phyloP scores from a whole-genome alignment of 2,888 invertebrate species.

The Meliscaeva auricollis region DNA sequence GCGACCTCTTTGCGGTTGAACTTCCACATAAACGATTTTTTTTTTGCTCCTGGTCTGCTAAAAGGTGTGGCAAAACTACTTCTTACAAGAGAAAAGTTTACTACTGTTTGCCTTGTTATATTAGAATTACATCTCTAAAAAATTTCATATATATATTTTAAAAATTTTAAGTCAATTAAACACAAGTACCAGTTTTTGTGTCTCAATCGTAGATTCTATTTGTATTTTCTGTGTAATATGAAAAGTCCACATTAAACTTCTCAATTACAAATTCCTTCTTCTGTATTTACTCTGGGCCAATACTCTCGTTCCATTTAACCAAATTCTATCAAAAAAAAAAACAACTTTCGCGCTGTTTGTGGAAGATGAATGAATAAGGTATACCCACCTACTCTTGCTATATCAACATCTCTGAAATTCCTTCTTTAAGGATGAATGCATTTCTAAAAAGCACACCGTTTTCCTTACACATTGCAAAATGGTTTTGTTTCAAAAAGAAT shows the following conservation, averaged over 20 bases:
- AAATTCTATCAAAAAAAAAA: conserved; percentile 28
- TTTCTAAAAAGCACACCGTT: conserved; percentile 2
- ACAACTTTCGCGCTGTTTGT: background rate
- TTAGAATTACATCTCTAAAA: too few relatives aligned
- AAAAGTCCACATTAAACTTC: background rate
- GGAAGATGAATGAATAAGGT: background rate
- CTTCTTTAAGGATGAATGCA: background rate
- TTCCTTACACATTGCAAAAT: conserved; percentile 6
- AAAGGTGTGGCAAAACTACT: too few relatives aligned
- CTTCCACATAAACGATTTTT: too few relatives aligned
- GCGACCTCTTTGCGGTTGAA: too few relatives aligned
- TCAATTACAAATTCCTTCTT: background rate
- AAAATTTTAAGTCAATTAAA: too few relatives aligned
- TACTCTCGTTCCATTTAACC: conserved; percentile 35
- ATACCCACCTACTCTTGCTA: background rate
- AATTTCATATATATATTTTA: too few relatives aligned
- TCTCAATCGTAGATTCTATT: too few relatives aligned
- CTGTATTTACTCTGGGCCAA: background rate
- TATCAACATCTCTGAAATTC: conserved; percentile 7
- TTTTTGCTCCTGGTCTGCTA: too few relatives aligned
- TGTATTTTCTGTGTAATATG: too few relatives aligned
- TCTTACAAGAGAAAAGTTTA: too few relatives aligned
- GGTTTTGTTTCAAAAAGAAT: background rate
- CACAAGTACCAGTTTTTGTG: too few relatives aligned
- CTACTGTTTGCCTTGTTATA: too few relatives aligned